A percentile compares a stretch with the other conserved stretches of the same genome.
phyloP scores from a whole-genome alignment of 2,113 vertebrate genomes.

The Lepus europaeus region DNA sequence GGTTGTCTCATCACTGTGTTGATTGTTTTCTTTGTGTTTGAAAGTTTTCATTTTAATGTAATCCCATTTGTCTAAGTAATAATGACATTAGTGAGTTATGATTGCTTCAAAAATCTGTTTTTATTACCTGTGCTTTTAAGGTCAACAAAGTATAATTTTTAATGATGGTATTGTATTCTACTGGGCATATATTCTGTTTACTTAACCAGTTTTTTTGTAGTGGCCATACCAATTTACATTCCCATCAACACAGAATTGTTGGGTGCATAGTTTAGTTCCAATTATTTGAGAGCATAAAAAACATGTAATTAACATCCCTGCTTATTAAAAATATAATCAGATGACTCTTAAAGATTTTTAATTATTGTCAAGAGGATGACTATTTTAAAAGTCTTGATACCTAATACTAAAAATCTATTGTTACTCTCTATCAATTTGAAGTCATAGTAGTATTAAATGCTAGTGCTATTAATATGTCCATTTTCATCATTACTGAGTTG shows the following conservation, averaged over 20 bases:
- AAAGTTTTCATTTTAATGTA: no score
- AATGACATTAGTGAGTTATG: no score
- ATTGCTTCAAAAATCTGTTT: background rate
- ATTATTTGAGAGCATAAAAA: background rate
- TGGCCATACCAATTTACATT: no score
- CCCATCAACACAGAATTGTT: no score
- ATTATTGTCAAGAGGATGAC: background rate
- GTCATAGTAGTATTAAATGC: background rate
- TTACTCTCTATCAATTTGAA: background rate
- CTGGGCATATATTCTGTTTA: background rate
- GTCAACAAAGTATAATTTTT: conserved; percentile 39
- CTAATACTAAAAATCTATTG: background rate
- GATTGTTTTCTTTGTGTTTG: no score
- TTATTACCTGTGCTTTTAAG: background rate
- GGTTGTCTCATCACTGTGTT: no score
- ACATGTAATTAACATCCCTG: background rate
- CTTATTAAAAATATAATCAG: background rate
- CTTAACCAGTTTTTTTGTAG: no score
- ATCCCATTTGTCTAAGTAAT: no score
- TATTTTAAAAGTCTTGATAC: background rate
- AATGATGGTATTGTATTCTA: background rate
- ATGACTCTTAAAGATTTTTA: conserved; percentile 26
- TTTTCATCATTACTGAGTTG: background rate
- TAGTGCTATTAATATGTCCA: background rate
- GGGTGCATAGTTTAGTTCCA: background rate